Percentiles rank a stretch among this genome's conserved stretches.
phyloP scores from a whole-genome alignment of 2,797 vertebrate species.

The Catostomus latipinnis region DNA sequence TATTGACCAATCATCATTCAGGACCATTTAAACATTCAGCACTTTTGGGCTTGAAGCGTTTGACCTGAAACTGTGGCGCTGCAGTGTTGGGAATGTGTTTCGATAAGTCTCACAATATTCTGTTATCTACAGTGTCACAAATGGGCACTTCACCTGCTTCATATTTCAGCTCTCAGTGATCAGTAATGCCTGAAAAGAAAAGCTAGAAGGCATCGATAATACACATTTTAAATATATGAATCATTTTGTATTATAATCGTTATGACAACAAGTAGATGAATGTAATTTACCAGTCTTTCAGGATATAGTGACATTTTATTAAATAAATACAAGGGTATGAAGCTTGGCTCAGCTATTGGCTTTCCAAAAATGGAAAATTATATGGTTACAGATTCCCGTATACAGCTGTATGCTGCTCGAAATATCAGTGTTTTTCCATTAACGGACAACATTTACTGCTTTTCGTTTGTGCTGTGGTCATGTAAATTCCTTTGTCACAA shows the following conservation, averaged over 20 bases:
- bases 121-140: neutral
- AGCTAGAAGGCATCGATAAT: neutral
- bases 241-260: neutral
- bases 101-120: neutral
- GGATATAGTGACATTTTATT: neutral
- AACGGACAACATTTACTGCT: neutral
- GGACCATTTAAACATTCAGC: neutral
- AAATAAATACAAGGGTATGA: neutral
- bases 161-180: slow-evolving; percentile 48
- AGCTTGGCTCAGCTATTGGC: neutral
- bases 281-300: too few species aligned
- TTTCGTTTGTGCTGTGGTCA: neutral
- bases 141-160: slow-evolving; percentile 47
- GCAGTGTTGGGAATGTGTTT: neutral
- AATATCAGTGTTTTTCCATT: neutral
- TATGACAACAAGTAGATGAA: neutral
- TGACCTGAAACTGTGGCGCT: slow-evolving; percentile 10
- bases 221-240: neutral
- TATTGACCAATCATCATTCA: too few species aligned
- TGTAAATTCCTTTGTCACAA: slow-evolving; percentile 46
- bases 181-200: neutral
- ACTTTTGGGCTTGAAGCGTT: neutral
- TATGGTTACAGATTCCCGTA: too few species aligned
- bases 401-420: neutral
- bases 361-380: neutral